phyloP scores from a whole-genome alignment of 2,888 invertebrate genomes.

The Cecidostiba fungosa region DNA sequence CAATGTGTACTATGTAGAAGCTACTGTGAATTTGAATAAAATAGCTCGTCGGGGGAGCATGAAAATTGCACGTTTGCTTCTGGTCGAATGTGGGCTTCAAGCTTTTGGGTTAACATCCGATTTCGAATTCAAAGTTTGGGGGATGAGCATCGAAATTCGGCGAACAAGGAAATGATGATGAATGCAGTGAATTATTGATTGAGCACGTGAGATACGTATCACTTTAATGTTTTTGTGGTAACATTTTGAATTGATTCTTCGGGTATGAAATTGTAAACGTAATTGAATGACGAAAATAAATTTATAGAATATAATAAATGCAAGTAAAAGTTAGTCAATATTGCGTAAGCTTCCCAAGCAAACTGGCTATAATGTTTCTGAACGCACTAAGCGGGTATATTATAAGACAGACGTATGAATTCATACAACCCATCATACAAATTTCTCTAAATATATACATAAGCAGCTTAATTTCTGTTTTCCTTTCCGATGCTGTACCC shows the following conservation, averaged over 20 bases:
- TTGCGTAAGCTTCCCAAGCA: not conserved
- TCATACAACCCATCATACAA: not conserved
- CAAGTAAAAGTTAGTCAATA: not conserved
- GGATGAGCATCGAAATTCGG: not conserved
- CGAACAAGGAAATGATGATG: not conserved
- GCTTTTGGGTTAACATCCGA: not conserved
- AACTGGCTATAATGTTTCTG: not conserved
- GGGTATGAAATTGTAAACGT: no score
- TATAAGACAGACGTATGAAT: not conserved
- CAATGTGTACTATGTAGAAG: not conserved
- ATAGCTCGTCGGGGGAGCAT: not conserved
- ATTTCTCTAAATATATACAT: not conserved
- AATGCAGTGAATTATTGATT: not conserved
- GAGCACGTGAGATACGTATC: not conserved
- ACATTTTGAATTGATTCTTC: no score
- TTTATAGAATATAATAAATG: no score
- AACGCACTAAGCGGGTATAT: not conserved
- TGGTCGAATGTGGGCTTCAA: not conserved
- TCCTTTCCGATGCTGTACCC: not conserved
- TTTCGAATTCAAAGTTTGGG: constrained; percentile 5
- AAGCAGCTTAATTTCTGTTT: not conserved
- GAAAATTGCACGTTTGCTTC: not conserved
- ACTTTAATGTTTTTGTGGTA: no score
- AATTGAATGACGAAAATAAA: no score
- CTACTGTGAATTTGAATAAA: constrained; percentile 9